Evolutionary conservation across 2,797 vertebrate species (phyloP).

Genomic region (Gastrophryne carolinensis): DNA sequence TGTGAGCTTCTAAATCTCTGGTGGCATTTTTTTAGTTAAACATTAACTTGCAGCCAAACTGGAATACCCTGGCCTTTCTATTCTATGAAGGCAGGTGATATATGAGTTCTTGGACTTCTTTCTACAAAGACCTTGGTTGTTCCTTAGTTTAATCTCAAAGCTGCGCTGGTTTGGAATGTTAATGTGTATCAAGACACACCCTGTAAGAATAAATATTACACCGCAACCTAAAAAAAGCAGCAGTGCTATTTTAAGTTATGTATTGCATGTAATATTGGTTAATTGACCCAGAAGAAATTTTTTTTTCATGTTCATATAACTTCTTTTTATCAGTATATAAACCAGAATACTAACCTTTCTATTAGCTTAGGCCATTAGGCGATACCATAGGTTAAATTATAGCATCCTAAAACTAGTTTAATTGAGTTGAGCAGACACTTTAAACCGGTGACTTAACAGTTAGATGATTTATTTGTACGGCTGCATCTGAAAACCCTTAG

Average conservation of each 20-base stretch:
- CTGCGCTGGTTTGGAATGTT: not conserved
- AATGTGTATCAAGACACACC: not conserved
- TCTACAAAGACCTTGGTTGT: not conserved
- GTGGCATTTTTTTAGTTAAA: constrained; percentile 7
- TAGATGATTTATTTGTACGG: no score
- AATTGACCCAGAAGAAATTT: not conserved
- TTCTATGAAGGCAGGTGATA: not conserved
- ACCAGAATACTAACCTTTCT: no score
- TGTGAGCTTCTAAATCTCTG: not conserved
- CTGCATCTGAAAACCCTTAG: no score
- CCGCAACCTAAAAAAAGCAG: not conserved
- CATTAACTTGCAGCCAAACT: constrained; percentile 31
- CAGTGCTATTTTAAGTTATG: not conserved
- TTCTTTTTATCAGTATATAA: no score
- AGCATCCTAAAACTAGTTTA: no score
- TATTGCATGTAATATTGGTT: not conserved
- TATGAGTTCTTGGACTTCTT: not conserved
- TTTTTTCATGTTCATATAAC: not conserved
- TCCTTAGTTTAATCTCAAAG: not conserved
- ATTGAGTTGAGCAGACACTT: no score
- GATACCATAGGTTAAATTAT: no score
- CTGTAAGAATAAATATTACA: not conserved
- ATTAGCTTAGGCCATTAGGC: no score
- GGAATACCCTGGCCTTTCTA: not conserved
- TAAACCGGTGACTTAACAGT: no score